Evolutionary conservation across 2,113 vertebrate species (phyloP).

Genomic region (Otis tarda): DNA sequence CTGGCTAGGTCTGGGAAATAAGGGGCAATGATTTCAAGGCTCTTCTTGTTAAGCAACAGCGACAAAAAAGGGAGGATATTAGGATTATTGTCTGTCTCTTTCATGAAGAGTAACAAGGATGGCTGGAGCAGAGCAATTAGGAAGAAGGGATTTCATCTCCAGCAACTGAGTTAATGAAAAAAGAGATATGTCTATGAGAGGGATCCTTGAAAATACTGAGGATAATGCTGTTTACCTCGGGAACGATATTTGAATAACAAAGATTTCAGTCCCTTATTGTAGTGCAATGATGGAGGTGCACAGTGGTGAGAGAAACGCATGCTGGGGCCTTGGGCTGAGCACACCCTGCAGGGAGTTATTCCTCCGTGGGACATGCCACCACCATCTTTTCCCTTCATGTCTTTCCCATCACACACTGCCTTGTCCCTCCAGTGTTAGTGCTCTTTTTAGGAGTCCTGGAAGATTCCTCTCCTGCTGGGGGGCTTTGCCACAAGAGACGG

Average conservation of each 20-base stretch:
- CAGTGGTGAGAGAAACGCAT: neutral
- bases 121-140: conserved; percentile 36
- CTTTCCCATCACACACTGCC: neutral
- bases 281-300: neutral
- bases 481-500: fast-evolving
- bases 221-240: neutral
- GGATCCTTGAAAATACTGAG: conserved; percentile 10
- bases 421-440: neutral
- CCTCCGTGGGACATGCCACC: neutral
- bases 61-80: conserved; percentile 32
- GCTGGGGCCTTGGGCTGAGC: neutral
- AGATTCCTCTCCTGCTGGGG: neutral
- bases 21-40: conserved; percentile 48
- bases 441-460: neutral
- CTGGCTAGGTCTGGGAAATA: conserved; percentile 15
- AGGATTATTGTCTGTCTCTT: conserved; percentile 46
- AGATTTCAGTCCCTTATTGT: neutral
- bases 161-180: conserved; percentile 39
- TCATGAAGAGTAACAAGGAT: neutral
- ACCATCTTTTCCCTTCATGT: neutral
- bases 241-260: conserved; percentile 45
- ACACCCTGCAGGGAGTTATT: neutral
- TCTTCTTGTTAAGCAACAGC: conserved; percentile 7
- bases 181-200: neutral
- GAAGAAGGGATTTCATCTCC: conserved; percentile 19